Percentiles rank a stretch among this genome's conserved stretches.
Evolutionary conservation across 2,113 vertebrate genomes (phyloP).

Genomic region (Heloderma charlesbogerti): DNA sequence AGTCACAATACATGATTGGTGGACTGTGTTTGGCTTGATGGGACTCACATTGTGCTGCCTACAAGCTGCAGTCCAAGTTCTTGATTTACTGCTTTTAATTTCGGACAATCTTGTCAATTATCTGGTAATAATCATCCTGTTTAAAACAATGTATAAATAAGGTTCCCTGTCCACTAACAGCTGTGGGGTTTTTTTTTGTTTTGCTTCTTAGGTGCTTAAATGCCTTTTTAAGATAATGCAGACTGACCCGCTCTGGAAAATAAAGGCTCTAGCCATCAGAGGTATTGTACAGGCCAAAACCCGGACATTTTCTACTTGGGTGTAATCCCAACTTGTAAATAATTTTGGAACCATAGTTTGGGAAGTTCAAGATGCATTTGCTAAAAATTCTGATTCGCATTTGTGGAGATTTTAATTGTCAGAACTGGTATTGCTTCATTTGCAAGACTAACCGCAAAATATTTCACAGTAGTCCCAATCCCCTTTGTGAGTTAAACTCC

Average conservation of each 20-base stretch:
- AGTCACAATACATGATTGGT: neutral
- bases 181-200: neutral
- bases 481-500: neutral
- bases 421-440: neutral
- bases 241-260: conserved; percentile 78
- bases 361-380: neutral
- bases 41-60: neutral
- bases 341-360: neutral
- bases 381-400: conserved; percentile 5
- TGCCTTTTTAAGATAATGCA: conserved; percentile 73
- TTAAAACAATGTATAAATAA: neutral
- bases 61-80: neutral
- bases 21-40: neutral
- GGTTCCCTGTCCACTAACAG: neutral
- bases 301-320: neutral
- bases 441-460: neutral
- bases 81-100: neutral
- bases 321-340: neutral
- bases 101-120: neutral
- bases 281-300: conserved; percentile 58
- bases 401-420: neutral
- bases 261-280: conserved; percentile 79
- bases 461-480: neutral
- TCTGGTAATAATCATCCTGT: neutral
- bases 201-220: conserved; percentile 61